phyloP scores from a whole-genome alignment of 2,888 invertebrate genomes.

The Drosophila ochracea region DNA sequence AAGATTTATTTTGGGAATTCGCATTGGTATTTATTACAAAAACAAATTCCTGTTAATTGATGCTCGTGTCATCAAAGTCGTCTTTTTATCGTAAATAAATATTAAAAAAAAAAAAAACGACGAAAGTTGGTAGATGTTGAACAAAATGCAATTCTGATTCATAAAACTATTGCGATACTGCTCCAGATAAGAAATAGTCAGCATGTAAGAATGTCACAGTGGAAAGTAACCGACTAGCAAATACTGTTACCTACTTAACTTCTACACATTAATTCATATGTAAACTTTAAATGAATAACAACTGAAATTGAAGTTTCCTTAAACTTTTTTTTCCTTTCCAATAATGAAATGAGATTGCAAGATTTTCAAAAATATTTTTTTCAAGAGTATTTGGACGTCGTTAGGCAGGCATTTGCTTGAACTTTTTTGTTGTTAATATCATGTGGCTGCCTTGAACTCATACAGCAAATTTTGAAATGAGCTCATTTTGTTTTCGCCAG shows the following conservation, averaged over 20 bases:
- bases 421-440: conserved; percentile 16
- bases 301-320: background rate
- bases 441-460: conserved; percentile 34
- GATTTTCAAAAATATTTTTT: background rate
- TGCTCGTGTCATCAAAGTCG: conserved; percentile 5
- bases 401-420: background rate
- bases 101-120: background rate
- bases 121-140: too few species aligned
- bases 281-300: background rate
- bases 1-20: conserved; percentile 9
- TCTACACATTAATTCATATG: background rate
- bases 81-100: background rate
- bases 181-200: background rate
- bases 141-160: background rate
- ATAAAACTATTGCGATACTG: background rate
- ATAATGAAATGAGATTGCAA: background rate
- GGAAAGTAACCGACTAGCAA: background rate
- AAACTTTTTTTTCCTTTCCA: background rate
- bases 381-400: conserved; percentile 7
- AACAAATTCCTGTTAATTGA: conserved; percentile 9
- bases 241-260: background rate
- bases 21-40: background rate
- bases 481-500: conserved; percentile 39
- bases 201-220: too few species aligned
- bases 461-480: conserved; percentile 37